phyloP scores from a whole-genome alignment of 2,113 vertebrate species.

The Labrus mixtus region DNA sequence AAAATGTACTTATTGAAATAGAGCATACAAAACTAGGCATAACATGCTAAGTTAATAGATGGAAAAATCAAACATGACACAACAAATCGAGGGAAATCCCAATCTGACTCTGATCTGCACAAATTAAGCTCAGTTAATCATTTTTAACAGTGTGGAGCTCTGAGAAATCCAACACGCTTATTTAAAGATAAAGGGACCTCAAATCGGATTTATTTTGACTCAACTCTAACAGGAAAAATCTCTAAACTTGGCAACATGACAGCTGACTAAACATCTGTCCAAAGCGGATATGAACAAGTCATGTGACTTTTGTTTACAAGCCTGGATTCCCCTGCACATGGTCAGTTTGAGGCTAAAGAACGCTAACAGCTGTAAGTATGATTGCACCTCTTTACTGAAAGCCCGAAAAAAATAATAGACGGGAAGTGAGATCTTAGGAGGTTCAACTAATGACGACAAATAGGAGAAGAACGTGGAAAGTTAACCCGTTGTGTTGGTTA shows the following conservation, averaged over 20 bases:
- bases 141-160: neutral
- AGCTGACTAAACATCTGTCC: slow-evolving; percentile 1
- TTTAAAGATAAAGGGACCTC: neutral
- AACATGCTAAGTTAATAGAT: neutral
- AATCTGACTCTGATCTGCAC: neutral
- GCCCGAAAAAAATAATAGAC: too few relatives aligned
- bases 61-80: neutral
- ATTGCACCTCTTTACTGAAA: neutral
- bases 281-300: neutral
- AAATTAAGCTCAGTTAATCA: neutral
- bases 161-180: neutral
- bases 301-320: slow-evolving; percentile 6
- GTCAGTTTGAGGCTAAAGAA: neutral
- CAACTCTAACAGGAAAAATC: slow-evolving; percentile 1
- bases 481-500: neutral
- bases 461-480: neutral
- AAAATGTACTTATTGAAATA: too few relatives aligned
- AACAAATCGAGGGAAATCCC: neutral
- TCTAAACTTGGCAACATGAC: neutral
- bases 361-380: neutral
- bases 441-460: neutral
- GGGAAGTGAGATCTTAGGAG: too few relatives aligned
- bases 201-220: slow-evolving; percentile 11
- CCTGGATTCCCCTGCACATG: neutral
- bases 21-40: too few relatives aligned